Conservation (phyloP, 2,113 vertebrate genomes). For the Hystrix brachyura region DNA sequence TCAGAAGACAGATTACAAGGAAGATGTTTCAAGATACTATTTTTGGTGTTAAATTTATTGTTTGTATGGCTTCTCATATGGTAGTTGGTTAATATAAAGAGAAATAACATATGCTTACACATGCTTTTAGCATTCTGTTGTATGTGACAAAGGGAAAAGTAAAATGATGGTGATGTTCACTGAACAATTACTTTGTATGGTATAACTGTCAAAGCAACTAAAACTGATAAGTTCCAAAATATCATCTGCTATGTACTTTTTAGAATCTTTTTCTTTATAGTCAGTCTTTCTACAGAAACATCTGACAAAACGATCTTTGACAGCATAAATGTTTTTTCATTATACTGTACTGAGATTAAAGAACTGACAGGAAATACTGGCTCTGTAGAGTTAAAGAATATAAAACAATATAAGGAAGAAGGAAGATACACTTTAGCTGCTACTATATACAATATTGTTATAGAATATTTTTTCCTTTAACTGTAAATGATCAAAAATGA, state of each 20-base stretch:
- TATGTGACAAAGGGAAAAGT: constrained; percentile 49
- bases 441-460: not conserved
- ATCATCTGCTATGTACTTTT: not conserved
- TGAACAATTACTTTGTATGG: constrained; percentile 51
- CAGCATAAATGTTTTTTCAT: not conserved
- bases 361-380: not conserved
- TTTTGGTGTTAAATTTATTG: constrained; percentile 8
- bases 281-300: constrained; percentile 32
- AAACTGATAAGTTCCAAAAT: constrained; percentile 54
- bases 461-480: constrained; percentile 5
- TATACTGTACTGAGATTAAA: constrained; percentile 46
- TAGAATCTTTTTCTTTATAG: constrained; percentile 7
- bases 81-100: constrained; percentile 44
- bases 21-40: constrained; percentile 66
- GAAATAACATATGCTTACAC: constrained; percentile 25
- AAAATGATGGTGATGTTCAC: constrained; percentile 40
- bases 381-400: constrained; percentile 21
- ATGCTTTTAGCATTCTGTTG: not conserved
- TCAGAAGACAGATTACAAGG: constrained; percentile 78
- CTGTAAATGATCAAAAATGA: constrained; percentile 49
- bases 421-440: not conserved
- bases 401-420: constrained; percentile 18
- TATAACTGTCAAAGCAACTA: constrained; percentile 43
- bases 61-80: not conserved
- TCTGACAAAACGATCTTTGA: not conserved